Evolutionary conservation across 2,888 invertebrate species (phyloP), one percentile per base, ranked within the genome.

Genomic region (Calliopum simillimum): DNA sequence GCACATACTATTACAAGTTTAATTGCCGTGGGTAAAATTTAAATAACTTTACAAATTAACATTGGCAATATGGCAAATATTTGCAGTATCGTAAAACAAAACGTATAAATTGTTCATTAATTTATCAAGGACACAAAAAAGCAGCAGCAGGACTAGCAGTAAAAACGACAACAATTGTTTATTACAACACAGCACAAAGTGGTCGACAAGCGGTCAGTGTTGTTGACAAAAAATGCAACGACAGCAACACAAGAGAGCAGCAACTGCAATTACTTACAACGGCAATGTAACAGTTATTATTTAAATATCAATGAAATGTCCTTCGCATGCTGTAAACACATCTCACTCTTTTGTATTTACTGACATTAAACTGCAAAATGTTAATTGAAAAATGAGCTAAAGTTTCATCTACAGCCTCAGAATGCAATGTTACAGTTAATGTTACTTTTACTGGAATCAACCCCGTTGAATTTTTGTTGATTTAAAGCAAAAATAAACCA

Each of bases 11-110:
- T 0, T 33, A 13, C 58, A 33, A 59, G 14, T 59, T 4, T 6
- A 3, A 16, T 46, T 5, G n/a, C 13, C n/a, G 44, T 14, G 25
- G 66, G 66, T 56, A 43, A 41, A 46, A 56, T 16, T 55, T 47
- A 56, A 66, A 66, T 66, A 66, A 56, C 56, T 66, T 58, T 58
- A 56, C 56, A 66, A 56, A 56, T 56, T 51, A 66, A 66, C 66
- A 66, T 47, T 56, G 46, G 43, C 25, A 44, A 47, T 46, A 44
- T 46, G 23, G 66, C 58, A 64, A 66, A 66, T 66, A 56, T 66
- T 56, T 66, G 44, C 46, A 43, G 46, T 33, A 56, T 44, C 25
- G 56, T 49, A 66, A n/a, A 66, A 58, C 33, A 58, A 66, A 66
- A 66, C 56, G 46, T 56, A 23, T 25, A 16, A 23, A 66, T 58